These are phyloP conservation scores for Pemphredon lugubris DNA, from an alignment of 2,888 invertebrate genomes.

Conservation along the genomic window DNA sequence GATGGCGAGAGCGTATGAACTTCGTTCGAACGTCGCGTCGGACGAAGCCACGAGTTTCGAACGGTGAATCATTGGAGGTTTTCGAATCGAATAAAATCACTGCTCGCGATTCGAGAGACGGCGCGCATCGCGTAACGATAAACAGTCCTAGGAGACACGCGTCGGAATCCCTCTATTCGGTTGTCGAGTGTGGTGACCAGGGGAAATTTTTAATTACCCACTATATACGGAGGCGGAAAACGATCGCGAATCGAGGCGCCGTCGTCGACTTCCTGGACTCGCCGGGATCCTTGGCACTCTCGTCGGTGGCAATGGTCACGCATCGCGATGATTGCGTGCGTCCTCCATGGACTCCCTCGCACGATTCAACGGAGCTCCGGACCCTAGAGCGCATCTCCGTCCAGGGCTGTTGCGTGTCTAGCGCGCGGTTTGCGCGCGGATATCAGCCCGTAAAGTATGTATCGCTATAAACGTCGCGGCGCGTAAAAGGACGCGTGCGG, in stretches of 20 bases:
- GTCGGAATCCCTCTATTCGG: too few species aligned
- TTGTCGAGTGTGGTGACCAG: too few species aligned
- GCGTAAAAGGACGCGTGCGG: slow-evolving; percentile 57
- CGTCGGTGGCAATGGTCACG: slow-evolving; percentile 65
- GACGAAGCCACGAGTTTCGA: slow-evolving; percentile 14
- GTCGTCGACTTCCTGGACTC: slow-evolving; percentile 35
- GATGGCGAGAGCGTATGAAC: slow-evolving; percentile 48
- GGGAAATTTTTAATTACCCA: neutral
- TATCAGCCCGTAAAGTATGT: slow-evolving; percentile 33
- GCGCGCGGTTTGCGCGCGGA: slow-evolving; percentile 18
- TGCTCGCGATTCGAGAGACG: neutral
- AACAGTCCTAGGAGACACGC: too few species aligned
- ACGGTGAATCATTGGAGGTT: neutral
- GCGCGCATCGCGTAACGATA: too few species aligned
- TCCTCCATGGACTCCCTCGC: slow-evolving; percentile 28
- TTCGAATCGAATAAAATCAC: neutral
- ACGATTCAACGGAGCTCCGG: slow-evolving; percentile 23
- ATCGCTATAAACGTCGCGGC: slow-evolving; percentile 37
- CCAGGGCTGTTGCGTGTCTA: slow-evolving; percentile 13
- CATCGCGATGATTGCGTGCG: slow-evolving; percentile 60
- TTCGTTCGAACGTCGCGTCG: too few species aligned
- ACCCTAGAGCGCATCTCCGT: slow-evolving; percentile 58
- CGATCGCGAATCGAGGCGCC: slow-evolving; percentile 7
- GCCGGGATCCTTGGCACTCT: slow-evolving; percentile 28
- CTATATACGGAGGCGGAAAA: neutral